Evolutionary conservation across 2,797 vertebrate species (phyloP), one percentile per base, ranked within the genome.

Genomic region (Euphonia xanthogaster): DNA sequence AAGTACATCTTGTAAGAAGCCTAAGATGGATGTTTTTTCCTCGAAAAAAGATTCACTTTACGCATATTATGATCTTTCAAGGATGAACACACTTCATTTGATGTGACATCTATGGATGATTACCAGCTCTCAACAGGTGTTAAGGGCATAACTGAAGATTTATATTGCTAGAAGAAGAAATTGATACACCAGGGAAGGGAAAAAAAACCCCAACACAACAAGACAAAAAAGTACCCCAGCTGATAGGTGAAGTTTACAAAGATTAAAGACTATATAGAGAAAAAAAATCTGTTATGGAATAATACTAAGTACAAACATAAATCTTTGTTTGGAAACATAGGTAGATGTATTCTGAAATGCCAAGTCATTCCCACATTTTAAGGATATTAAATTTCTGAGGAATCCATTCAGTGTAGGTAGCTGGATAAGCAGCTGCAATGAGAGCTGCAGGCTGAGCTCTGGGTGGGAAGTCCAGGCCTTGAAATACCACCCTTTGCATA

Each of bases 161-260:
- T 86, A 17, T 28, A 37, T 40, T 61, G 20, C 11, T 78, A 84
- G 33, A 74, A 48, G 61, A 86, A 71, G 12, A 42, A 88, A 74
- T 3, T 37, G 14, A 37, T 66, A 37, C 6, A 75, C 2, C 33
- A 61, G 48, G 55, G 10, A 12, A 50, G 20, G 5, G 2, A 0
- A 8, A 65, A 65, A 7, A 45, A 31, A 12, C 0, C 1, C 8
- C 10, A 65, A 17, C 2, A 12, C 17, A 55, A 27, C 0, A 10
- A 24, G n/a, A 24, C 7, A 5, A 66, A 45, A 63, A 31, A 14
- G 0, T 0, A 2, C 2, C 50, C n/a, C 9, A 66, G 21, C 4
- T 0, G 0, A 14, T 10, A 83, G 20, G 18, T 47, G 11, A 93
- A 39, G 6, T 40, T 80, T 24, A 23, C 6, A 68, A 42, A 90